Evolutionary conservation across 2,797 vertebrate species (phyloP), one percentile per base, ranked within the genome.

Genomic region (Silurus aristotelis): DNA sequence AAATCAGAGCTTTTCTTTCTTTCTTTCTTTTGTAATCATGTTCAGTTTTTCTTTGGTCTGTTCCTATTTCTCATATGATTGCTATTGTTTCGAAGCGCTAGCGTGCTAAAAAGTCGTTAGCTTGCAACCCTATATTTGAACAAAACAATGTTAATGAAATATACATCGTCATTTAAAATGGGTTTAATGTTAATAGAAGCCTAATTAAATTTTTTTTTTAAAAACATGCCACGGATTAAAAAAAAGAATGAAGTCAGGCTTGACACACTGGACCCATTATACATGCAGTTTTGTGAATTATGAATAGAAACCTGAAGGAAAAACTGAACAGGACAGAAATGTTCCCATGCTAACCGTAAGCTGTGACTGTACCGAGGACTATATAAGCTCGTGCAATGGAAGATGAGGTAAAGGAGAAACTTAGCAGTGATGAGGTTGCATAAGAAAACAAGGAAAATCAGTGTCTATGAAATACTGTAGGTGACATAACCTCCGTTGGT

Each of bases 281-380:
- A 38, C 56, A 31, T 63, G 10, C 15, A 2, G 15, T n/a, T 56
- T 70, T 79, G 55, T 61, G 14, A 43, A 43, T 64, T 17, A 64
- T 52, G 48, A 52, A 52, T 70, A 72, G 1, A 63, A 71, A 64
- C 58, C 55, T 15, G 19, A 84, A 75, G 72, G 82, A 83, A 86
- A 88, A 83, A 61, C 8, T 72, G 12, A 83, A 75, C 38, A 55
- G 19, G 25, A 80, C 52, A 85, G 55, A 14, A 64, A 78, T 55
- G 84, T 87, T 85, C 31, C 79, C 27, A 7, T 78, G 67, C 78
- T 86, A 56, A 82, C 48, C n/a, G 63, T 60, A 13, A 52, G 70
- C 66, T 88, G 25, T 22, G 52, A 22, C n/a, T 56, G 55, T 85
- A 71, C 58, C 31, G 10, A 68, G 25, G 56, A 75, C 43, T 81